Base-by-base conservation (phyloP, 2,113 vertebrate species). In the Hippoglossus stenolepis region DNA sequence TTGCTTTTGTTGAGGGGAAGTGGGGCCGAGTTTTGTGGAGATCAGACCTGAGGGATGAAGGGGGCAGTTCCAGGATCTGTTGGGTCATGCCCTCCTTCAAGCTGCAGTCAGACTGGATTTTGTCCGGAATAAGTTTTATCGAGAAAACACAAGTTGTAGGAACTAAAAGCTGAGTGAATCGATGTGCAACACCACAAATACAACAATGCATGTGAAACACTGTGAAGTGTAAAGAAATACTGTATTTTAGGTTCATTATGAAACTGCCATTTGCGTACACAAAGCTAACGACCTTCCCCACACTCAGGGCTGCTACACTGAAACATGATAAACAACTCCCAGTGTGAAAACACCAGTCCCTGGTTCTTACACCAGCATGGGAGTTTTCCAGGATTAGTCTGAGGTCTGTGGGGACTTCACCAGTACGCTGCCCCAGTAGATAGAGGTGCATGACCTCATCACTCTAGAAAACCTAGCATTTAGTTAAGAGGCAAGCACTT, bases 281-380 rank as follows among this genome's bases (percentile, higher is more conserved):
- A 28, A 28, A 28, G 28, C 28, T 28, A 28, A 53, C 2, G 1
- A 61, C 79, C 73, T 82, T 45, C 60, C 47, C 53, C 60, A 78
- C 79, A 60, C 75, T 86, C 69, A 64, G 23, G 17, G 45, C 59
- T 65, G 31, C 1, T 31, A 31, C 31, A 31, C 31, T 7, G 43
- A 49, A 69, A 65, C 53, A 79, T 68, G 62, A 66, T 23, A 71
- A 74, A 75, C 69, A 77, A 64, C 61, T 64, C 49, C 8, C 35
- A 49, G 31, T 17, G 28, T 24, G 43, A 31, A 26, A 38, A 62
- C 53, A 26, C 18, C 59, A 58, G 20, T 26, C 26, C 40, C 2
- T 45, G 4, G 2, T 20, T 57, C 40, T 40, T 7, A 20, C 26
- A 15, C 2, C 11, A 28, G 11, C 6, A 3, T 2, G 14, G 11